Percentiles rank a stretch among this genome's conserved stretches.
phyloP scores from a whole-genome alignment of 2,888 invertebrate genomes.

The Troides aeacus region DNA sequence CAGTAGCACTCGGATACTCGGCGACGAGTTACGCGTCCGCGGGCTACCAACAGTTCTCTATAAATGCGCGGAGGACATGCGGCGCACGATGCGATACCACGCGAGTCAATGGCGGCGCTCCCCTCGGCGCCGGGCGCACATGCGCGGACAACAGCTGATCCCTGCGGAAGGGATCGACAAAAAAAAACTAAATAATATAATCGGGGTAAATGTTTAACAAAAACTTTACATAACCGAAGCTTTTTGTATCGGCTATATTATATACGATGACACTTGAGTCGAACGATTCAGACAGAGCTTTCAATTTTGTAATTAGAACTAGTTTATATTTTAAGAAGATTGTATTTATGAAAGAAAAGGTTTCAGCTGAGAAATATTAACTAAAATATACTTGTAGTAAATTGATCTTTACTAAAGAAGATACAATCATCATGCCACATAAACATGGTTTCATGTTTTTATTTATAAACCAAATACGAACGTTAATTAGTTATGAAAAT shows the following conservation, averaged over 20 bases:
- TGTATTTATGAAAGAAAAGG: slow-evolving; percentile 12
- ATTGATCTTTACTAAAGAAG: not conserved
- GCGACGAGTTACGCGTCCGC: slow-evolving; percentile 48
- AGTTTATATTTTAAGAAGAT: slow-evolving; percentile 20
- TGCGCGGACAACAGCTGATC: slow-evolving; percentile 76
- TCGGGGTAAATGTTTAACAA: slow-evolving; percentile 37
- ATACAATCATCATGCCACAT: no score
- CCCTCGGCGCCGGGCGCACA: slow-evolving; percentile 63
- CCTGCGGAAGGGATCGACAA: slow-evolving; percentile 47
- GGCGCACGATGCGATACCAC: slow-evolving; percentile 32
- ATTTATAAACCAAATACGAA: not conserved
- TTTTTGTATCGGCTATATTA: slow-evolving; percentile 14
- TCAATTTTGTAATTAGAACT: slow-evolving; percentile 25
- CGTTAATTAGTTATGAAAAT: not conserved
- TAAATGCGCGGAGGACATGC: slow-evolving; percentile 50
- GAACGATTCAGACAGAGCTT: slow-evolving; percentile 19
- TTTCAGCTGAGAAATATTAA: not conserved
- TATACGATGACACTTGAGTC: slow-evolving; percentile 21
- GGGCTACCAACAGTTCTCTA: slow-evolving; percentile 44
- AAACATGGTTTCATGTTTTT: not conserved
- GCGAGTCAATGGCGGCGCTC: slow-evolving; percentile 54
- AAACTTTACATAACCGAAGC: slow-evolving; percentile 30
- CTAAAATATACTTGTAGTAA: not conserved
- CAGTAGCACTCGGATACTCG: slow-evolving; percentile 45
- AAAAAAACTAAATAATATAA: slow-evolving; percentile 50